Percentiles rank a stretch among this genome's conserved stretches.
Evolutionary conservation across 2,113 vertebrate genomes (phyloP).

Genomic region (Megaceryle maxima): DNA sequence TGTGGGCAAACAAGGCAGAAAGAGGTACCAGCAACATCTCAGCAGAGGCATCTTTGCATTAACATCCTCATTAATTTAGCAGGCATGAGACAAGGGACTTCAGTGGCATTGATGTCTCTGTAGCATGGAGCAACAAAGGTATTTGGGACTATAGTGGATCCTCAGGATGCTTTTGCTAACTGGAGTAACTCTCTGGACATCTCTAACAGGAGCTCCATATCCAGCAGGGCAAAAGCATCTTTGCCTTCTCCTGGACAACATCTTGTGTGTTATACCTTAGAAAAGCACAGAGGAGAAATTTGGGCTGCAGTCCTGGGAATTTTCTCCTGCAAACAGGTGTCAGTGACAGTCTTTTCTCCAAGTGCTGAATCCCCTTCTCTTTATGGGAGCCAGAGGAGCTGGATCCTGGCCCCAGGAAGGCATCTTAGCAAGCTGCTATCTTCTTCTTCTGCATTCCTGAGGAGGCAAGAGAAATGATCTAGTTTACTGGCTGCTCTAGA

Average conservation of each 20-base stretch:
- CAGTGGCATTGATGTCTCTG: fast-evolving
- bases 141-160: neutral
- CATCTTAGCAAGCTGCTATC: neutral
- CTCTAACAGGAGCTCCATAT: neutral
- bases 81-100: neutral
- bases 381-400: neutral
- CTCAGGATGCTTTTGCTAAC: neutral
- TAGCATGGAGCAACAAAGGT: neutral
- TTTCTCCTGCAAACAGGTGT: neutral
- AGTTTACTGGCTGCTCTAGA: neutral
- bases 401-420: neutral
- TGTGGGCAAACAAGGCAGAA: neutral
- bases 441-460: neutral
- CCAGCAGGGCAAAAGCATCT: neutral
- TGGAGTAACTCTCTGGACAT: neutral
- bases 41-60: neutral
- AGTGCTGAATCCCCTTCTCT: neutral
- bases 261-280: neutral
- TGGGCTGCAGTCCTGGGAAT: neutral
- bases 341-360: neutral
- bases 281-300: neutral
- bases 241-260: neutral
- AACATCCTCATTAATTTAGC: neutral
- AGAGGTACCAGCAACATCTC: neutral
- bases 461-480: neutral